phyloP scores from a whole-genome alignment of 2,113 vertebrate genomes.

The Pipra filicauda region DNA sequence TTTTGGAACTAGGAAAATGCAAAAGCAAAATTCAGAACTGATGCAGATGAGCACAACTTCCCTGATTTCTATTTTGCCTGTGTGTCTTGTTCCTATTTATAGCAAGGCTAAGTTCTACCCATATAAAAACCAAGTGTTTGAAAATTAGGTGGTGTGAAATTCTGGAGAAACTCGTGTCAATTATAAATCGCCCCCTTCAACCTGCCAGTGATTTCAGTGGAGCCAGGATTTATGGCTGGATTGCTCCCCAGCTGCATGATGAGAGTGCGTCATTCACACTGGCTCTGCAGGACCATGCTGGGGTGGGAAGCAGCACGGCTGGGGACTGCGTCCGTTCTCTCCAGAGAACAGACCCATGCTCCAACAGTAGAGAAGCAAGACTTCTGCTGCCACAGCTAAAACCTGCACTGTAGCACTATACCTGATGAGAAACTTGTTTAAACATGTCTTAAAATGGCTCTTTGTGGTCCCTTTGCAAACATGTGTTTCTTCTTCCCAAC shows the following conservation, averaged over 20 bases:
- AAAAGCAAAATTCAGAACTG: not conserved
- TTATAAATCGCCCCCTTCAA: not conserved
- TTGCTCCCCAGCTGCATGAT: not conserved
- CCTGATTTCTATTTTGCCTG: not conserved
- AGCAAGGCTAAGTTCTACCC: not conserved
- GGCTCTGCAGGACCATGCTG: not conserved
- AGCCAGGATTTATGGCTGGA: not conserved
- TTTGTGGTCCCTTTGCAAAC: too few species aligned
- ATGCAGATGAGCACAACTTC: not conserved
- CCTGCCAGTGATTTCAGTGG: not conserved
- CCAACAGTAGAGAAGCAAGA: not conserved
- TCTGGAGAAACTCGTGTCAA: not conserved
- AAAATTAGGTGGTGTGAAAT: not conserved
- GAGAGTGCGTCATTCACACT: not conserved
- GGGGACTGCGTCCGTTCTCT: not conserved
- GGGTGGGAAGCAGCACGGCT: rapidly evolving
- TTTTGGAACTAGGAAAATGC: not conserved
- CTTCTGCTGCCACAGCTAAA: not conserved
- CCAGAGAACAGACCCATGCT: not conserved
- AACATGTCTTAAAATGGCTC: too few species aligned
- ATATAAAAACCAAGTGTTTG: not conserved
- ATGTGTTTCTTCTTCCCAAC: too few species aligned
- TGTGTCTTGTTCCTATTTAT: not conserved
- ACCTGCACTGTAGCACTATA: too few species aligned
- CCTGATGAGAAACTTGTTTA: too few species aligned